phyloP scores from a whole-genome alignment of 2,797 vertebrate species.

The Crax fasciolata region DNA sequence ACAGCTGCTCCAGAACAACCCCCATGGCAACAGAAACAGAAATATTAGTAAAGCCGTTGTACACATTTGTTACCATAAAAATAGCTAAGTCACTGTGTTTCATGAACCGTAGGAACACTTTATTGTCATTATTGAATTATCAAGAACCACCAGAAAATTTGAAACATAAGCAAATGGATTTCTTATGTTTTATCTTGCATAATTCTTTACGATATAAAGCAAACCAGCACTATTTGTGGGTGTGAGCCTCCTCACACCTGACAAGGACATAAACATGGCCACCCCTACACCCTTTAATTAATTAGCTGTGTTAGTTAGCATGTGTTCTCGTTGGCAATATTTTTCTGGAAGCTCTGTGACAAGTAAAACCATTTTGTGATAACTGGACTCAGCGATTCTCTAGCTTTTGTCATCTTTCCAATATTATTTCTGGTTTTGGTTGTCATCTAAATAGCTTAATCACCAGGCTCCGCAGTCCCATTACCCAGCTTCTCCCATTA shows the following conservation, averaged over 20 bases:
- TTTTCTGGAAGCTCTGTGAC: background rate
- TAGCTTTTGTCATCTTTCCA: background rate
- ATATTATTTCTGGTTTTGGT: background rate
- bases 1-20: background rate
- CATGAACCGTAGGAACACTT: background rate
- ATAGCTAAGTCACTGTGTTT: background rate
- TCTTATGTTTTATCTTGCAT: background rate
- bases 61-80: background rate
- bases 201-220: background rate
- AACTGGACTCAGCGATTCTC: background rate
- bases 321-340: background rate
- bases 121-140: slow-evolving; percentile 47
- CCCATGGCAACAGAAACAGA: background rate
- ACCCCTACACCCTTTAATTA: background rate
- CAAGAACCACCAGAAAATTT: slow-evolving; percentile 42
- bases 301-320: background rate
- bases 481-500: background rate
- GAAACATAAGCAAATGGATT: slow-evolving; percentile 22
- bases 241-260: background rate
- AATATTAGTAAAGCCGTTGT: background rate
- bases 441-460: background rate
- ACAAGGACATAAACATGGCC: background rate
- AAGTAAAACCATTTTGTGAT: background rate
- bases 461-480: background rate
- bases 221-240: background rate